Conservation (phyloP, 2,888 invertebrate species). For the Ennomos quercinarius region DNA sequence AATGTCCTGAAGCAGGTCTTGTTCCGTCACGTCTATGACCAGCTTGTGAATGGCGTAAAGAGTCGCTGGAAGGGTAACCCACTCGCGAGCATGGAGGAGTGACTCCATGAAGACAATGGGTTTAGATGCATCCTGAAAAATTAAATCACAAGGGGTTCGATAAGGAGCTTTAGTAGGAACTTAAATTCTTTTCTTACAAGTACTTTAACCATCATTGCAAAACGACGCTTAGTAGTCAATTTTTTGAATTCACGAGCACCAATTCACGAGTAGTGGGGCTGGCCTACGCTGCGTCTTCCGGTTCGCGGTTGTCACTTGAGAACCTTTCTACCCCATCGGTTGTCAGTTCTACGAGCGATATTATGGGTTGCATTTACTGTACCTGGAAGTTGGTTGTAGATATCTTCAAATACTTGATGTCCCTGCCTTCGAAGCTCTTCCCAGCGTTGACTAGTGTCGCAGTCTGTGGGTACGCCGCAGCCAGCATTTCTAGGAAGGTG, state of each 20-base stretch:
- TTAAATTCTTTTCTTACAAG: too few relatives aligned
- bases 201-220: too few relatives aligned
- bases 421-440: slow-evolving; percentile 81
- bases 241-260: too few relatives aligned
- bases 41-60: slow-evolving; percentile 87
- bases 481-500: slow-evolving; percentile 59
- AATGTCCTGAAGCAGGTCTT: slow-evolving; percentile 78
- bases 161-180: too few relatives aligned
- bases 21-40: slow-evolving; percentile 80
- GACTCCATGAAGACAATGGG: slow-evolving; percentile 85
- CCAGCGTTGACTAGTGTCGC: slow-evolving; percentile 76
- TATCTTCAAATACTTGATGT: slow-evolving; percentile 83
- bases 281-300: too few relatives aligned
- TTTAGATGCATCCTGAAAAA: slow-evolving; percentile 59
- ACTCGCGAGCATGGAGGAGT: slow-evolving; percentile 87
- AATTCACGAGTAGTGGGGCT: too few relatives aligned
- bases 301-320: too few relatives aligned
- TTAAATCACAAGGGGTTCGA: background rate
- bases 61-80: slow-evolving; percentile 87
- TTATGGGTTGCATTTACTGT: background rate
- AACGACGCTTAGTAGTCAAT: too few relatives aligned
- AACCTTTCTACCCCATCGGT: too few relatives aligned
- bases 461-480: slow-evolving; percentile 51
- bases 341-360: too few relatives aligned
- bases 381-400: slow-evolving; percentile 73